Evolutionary conservation across 2,113 vertebrate species (phyloP).

Genomic region (Trichomycterus rosablanca): DNA sequence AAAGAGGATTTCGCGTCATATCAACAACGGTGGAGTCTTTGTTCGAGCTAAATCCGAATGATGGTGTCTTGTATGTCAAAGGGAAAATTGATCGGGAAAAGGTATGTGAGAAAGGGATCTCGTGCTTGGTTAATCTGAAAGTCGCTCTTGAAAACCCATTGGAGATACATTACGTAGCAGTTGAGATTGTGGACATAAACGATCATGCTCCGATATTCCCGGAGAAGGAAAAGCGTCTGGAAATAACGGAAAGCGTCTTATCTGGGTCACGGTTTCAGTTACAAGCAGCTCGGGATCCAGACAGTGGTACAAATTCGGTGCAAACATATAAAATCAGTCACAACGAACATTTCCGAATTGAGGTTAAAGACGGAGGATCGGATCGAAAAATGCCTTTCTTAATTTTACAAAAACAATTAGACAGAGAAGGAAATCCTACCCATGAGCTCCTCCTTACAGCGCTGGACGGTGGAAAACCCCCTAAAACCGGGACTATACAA

Average conservation of each 20-base stretch:
- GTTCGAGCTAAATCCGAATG: neutral
- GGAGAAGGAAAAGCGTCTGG: conserved; percentile 22
- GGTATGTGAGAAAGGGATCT: conserved; percentile 31
- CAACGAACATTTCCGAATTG: conserved; percentile 53
- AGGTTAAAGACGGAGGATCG: conserved; percentile 38
- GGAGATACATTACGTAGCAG: conserved; percentile 38
- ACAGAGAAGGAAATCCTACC: conserved; percentile 27
- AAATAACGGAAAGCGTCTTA: conserved; percentile 31
- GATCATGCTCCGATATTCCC: conserved; percentile 42
- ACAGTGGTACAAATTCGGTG: conserved; percentile 45
- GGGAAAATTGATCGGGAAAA: conserved; percentile 48
- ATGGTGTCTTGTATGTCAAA: conserved; percentile 38
- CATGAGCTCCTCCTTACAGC: conserved; percentile 40
- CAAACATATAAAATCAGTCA: conserved; percentile 56
- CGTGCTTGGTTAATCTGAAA: conserved; percentile 43
- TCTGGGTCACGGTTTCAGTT: conserved; percentile 41
- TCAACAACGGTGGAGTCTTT: neutral
- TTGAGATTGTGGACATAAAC: conserved; percentile 46
- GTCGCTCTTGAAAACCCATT: conserved; percentile 47
- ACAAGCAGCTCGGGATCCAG: conserved; percentile 49
- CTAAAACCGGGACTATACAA: conserved; percentile 36
- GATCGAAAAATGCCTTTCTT: conserved; percentile 39
- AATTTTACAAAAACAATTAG: conserved; percentile 37
- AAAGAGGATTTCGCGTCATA: neutral
- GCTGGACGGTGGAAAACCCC: conserved; percentile 43